Conservation (phyloP, 2,888 invertebrate species). For the Coleophora deauratella region DNA sequence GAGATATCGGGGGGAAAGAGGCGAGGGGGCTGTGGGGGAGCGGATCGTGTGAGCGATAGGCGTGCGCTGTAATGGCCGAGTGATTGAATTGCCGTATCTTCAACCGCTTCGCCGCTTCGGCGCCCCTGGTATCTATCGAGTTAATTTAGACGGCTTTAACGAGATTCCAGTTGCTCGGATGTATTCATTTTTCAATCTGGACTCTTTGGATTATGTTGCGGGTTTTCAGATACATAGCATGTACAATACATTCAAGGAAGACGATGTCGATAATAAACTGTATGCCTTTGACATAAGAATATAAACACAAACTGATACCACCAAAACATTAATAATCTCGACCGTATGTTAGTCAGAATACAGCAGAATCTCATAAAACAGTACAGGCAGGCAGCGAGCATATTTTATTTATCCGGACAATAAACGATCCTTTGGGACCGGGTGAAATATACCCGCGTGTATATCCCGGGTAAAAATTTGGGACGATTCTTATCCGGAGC, state of each 20-base stretch:
- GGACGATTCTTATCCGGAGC: conserved; percentile 22
- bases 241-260: too few relatives aligned
- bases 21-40: conserved; percentile 19
- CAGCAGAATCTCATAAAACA: conserved; percentile 7
- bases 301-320: background rate
- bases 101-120: conserved; percentile 40
- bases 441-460: conserved; percentile 17
- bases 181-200: conserved; percentile 3
- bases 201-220: background rate
- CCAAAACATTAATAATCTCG: conserved; percentile 2
- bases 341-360: background rate
- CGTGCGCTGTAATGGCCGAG: conserved; percentile 47
- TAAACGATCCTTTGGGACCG: conserved; percentile 12
- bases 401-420: conserved; percentile 18
- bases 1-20: conserved; percentile 13
- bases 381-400: conserved; percentile 5
- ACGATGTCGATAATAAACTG: too few relatives aligned
- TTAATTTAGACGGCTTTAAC: conserved; percentile 39
- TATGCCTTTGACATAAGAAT: too few relatives aligned
- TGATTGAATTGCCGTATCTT: conserved; percentile 60
- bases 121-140: conserved; percentile 48
- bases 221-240: background rate
- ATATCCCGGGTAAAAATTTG: conserved; percentile 15
- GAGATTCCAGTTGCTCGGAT: conserved; percentile 13
- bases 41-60: conserved; percentile 1